phyloP scores from a whole-genome alignment of 1,140 invertebrate species.

The Drosophila funebris region DNA sequence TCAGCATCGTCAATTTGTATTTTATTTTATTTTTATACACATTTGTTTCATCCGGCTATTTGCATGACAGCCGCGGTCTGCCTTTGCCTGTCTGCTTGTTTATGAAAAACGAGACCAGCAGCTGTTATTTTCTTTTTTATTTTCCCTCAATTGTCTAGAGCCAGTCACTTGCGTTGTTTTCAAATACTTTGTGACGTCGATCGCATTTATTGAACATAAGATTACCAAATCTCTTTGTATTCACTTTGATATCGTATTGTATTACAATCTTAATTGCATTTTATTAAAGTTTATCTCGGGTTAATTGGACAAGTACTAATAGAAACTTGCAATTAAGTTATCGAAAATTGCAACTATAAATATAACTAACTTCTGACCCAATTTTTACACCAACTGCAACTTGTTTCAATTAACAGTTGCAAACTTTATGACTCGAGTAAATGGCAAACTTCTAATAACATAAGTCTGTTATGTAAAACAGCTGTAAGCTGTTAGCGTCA shows the following conservation, averaged over 20 bases:
- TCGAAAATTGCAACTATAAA: background rate
- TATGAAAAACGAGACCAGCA: conserved; percentile 64
- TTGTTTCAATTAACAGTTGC: background rate
- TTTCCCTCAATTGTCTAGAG: conserved; percentile 15
- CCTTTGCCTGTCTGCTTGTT: conserved; percentile 14
- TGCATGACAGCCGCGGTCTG: conserved; percentile 31
- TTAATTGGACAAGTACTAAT: background rate
- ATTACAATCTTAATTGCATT: background rate
- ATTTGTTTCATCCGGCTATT: conserved; percentile 60
- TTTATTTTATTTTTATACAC: conserved; percentile 76
- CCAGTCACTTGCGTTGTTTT: background rate
- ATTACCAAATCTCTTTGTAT: background rate
- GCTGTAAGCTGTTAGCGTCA: background rate
- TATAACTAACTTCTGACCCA: background rate
- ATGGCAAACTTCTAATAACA: background rate
- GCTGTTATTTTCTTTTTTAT: conserved; percentile 52
- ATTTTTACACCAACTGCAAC: background rate
- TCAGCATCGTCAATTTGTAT: conserved; percentile 35
- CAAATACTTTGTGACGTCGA: conserved; percentile 35
- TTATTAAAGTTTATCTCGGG: background rate
- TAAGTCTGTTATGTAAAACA: conserved; percentile 7
- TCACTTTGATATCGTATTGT: background rate
- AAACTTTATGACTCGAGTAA: background rate
- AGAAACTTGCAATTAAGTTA: background rate
- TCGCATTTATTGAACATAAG: background rate